Evolutionary conservation across 2,888 invertebrate genomes (phyloP).

Genomic region (Caenorhabditis drosophilae): DNA sequence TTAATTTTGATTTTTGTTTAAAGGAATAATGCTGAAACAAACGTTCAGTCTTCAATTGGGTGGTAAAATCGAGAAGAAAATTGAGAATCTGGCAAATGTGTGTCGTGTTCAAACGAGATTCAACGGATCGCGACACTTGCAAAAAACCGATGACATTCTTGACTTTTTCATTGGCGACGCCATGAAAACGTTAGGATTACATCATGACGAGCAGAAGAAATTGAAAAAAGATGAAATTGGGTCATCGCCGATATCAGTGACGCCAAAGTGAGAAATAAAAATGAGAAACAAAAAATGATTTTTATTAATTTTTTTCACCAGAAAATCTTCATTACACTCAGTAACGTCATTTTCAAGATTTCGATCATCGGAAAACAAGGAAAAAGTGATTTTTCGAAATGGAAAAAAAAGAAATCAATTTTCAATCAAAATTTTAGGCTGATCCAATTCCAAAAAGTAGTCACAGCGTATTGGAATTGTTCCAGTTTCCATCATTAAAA

Average conservation of each 20-base stretch:
- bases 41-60: constrained; percentile 54
- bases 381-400: too few relatives aligned
- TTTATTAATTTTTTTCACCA: too few relatives aligned
- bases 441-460: constrained; percentile 11
- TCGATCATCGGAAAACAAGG: neutral
- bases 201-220: constrained; percentile 4
- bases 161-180: constrained; percentile 50
- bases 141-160: constrained; percentile 44
- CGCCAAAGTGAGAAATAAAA: neutral
- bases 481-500: constrained; percentile 64
- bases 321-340: neutral
- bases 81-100: constrained; percentile 45
- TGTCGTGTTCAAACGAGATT: constrained; percentile 49
- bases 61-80: constrained; percentile 8
- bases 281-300: too few relatives aligned
- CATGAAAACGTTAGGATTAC: constrained; percentile 34
- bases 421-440: constrained; percentile 8
- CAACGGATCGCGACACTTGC: constrained; percentile 40
- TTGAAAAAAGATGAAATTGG: neutral
- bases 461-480: constrained; percentile 57
- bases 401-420: neutral
- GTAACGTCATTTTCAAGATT: constrained; percentile 15
- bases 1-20: neutral
- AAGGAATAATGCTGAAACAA: constrained; percentile 49
- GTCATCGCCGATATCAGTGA: neutral